Evolutionary conservation across 2,113 vertebrate species (phyloP).

Genomic region (Ivindomyrus marchei): DNA sequence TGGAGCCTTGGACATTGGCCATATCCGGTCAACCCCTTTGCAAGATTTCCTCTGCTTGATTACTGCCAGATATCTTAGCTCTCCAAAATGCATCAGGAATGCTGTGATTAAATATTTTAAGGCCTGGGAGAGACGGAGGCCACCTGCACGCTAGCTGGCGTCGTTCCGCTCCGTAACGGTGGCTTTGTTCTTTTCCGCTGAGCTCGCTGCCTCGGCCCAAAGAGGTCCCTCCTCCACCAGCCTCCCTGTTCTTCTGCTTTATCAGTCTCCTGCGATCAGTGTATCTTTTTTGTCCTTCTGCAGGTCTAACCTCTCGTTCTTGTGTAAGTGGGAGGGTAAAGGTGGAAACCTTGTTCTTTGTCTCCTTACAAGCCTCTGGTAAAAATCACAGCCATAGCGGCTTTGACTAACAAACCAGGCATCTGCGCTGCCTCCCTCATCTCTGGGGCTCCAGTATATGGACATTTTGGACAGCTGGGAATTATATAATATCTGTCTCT

Average conservation of each 20-base stretch:
- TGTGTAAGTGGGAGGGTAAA: not conserved
- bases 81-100: not conserved
- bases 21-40: not conserved
- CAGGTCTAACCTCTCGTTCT: not conserved
- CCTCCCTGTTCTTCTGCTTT: not conserved
- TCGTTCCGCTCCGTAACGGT: not conserved
- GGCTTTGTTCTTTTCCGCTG: not conserved
- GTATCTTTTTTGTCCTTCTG: not conserved
- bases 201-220: not conserved
- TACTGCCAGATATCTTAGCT: not conserved
- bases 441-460: not conserved
- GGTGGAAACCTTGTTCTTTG: not conserved
- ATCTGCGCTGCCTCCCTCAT: not conserved
- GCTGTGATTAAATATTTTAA: not conserved
- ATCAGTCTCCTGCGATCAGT: not conserved
- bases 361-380: not conserved
- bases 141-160: not conserved
- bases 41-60: not conserved
- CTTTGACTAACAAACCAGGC: not conserved
- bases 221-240: not conserved
- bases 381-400: not conserved
- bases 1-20: not conserved
- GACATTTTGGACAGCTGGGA: not conserved
- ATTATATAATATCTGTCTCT: not conserved
- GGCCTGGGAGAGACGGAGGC: not conserved